Evolutionary conservation across 2,113 vertebrate genomes (phyloP), one percentile per base, ranked within the genome.

Genomic region (Ptychochromis oligacanthus): DNA sequence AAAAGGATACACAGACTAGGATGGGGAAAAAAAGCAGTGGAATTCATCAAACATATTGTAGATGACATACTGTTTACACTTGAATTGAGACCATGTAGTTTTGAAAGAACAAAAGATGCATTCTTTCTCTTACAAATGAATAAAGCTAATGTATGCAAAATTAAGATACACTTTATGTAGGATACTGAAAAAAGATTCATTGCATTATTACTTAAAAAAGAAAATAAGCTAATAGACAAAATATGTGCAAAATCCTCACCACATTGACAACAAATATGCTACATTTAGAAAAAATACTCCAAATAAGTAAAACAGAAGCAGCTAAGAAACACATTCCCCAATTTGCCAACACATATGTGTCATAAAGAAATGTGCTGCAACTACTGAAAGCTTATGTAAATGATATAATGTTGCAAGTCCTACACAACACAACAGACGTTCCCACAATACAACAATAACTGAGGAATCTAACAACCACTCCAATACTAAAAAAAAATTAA

Each of bases 231-330:
- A 13, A 58, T 56, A 77, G 55, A 77, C 55, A 59, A 58, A 77
- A 77, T 58, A 77, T 77, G 75, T 46, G 38, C 64, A 49, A 49
- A 38, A 70, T 70, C 64, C 49, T 70, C 64, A 70, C 40, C 17
- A 43, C 64, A 70, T 70, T 70, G 64, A 49, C 64, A 70, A 70
- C 40, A 70, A 70, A 70, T 70, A 70, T 70, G 64, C 28, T 70
- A 70, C 5, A 26, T 67, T 20, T 67, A 46, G 40, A 67, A 64
- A 64, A 64, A 64, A 22, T 40, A 38, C 61, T 64, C 34, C 61
- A 60, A 60, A 31, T 28, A 77, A 54, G 65, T 74, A 61, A 60
- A 52, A 52, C 65, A 59, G 28, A 62, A 62, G 56, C 56, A 46
- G 55, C 24, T 43, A 59, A 54, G 56, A 62, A 79, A 79, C 28